A percentile compares a stretch with the other conserved stretches of the same genome.
Evolutionary conservation across 1,140 invertebrate genomes (phyloP).

Genomic region (Meloidogyne exigua): DNA sequence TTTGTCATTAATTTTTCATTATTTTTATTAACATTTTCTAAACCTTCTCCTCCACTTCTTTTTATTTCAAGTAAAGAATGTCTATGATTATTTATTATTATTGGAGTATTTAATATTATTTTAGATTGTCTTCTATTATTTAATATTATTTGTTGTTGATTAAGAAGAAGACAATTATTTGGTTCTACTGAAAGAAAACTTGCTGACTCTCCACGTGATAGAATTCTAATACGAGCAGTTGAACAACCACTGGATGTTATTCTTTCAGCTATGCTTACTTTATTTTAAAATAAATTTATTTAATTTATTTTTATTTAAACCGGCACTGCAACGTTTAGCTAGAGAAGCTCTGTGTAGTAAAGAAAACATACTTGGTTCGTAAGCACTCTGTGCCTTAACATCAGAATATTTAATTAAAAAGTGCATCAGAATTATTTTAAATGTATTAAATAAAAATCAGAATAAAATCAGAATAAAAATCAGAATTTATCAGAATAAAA

Average conservation of each 20-base stretch:
- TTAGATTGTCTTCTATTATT: neutral
- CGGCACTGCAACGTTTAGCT: conserved; percentile 18
- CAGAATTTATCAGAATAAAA: no score
- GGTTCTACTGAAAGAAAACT: conserved; percentile 15
- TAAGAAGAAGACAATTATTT: neutral
- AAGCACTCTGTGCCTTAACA: neutral
- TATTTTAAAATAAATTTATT: no score
- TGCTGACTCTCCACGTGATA: conserved; percentile 20
- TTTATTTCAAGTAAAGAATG: neutral
- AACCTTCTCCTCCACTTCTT: neutral
- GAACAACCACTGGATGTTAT: neutral
- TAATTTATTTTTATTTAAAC: neutral
- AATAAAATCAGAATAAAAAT: no score
- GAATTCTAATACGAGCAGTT: neutral
- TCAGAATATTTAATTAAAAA: no score
- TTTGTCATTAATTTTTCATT: neutral
- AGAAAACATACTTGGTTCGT: conserved; percentile 23
- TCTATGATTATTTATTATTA: neutral
- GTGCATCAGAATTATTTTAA: no score
- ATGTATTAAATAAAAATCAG: no score
- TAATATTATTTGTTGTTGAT: neutral
- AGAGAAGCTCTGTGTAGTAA: conserved; percentile 15
- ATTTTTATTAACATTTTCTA: no score
- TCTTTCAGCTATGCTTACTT: neutral
- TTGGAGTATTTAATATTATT: neutral